Base-by-base conservation (phyloP, 2,797 vertebrate species). In the Argya squamiceps region DNA sequence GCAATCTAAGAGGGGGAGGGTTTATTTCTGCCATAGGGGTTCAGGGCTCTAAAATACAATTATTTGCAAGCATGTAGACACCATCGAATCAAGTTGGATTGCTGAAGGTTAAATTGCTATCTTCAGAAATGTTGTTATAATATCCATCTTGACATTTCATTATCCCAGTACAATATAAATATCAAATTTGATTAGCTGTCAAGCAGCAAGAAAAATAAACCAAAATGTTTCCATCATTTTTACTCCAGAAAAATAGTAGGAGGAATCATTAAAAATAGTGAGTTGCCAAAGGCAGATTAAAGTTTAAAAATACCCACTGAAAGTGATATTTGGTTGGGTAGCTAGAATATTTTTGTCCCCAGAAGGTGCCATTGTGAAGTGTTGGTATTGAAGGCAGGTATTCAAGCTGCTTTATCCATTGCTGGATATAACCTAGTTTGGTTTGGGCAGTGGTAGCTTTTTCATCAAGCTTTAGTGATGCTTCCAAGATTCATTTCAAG, bases 81-180 rank as follows among this genome's bases (percentile, higher is more conserved):
- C 47, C 50, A 58, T 4, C 6, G 11, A 92, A 80, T 79, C 49
- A 76, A 91, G 77, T 13, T 78, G 79, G 86, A 94, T 95, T 94
- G 80, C 85, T 87, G 92, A 95, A 94, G 56, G 85, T 95, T 93
- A 93, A 96, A 84, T 88, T 89, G 21, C 63, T 93, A 7, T 89
- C 64, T 93, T 92, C 91, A 94, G 76, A 93, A 91, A 79, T 84
- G 47, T 52, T 52, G 91, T 74, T 85, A 56, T 70, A 62, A 68
- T 81, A 89, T 77, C 53, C 9, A 12, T 55, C 63, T 89, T 96
- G 92, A 88, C 91, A 79, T 95, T 97, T 97, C 88, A 84, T 37
- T 88, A 92, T 84, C 69, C 69, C 34, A 36, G 21, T 84, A 81
- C 89, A 87, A 80, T 81, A 89, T 92, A 96, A 94, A 84, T 88